A percentile compares a stretch with the other conserved stretches of the same genome.
phyloP scores from a whole-genome alignment of 2,888 invertebrate species.

The Trichogramma dendrolimi region DNA sequence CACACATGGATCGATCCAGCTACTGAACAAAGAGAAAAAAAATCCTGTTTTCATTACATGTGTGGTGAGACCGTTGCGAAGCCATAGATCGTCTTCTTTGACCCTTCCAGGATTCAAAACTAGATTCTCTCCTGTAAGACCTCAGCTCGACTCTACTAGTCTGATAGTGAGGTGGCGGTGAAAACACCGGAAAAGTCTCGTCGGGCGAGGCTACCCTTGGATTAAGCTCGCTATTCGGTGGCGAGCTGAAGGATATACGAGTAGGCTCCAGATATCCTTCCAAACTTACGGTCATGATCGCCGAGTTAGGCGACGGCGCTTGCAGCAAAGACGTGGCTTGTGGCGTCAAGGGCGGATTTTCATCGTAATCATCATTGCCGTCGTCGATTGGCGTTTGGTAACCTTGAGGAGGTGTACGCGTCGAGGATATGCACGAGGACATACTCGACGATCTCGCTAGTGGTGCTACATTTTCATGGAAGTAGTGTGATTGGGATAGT shows the following conservation, averaged over 20 bases:
- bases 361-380: constrained; percentile 51
- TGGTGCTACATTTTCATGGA: constrained; percentile 50
- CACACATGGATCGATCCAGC: no score
- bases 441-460: constrained; percentile 58
- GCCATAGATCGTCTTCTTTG: constrained; percentile 66
- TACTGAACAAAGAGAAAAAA: no score
- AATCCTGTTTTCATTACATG: constrained; percentile 64
- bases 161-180: constrained; percentile 69
- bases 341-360: constrained; percentile 55
- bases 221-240: constrained; percentile 69
- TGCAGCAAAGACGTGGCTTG: constrained; percentile 57
- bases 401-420: constrained; percentile 64
- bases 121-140: constrained; percentile 48
- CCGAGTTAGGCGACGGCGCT: constrained; percentile 78
- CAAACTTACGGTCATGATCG: constrained; percentile 76
- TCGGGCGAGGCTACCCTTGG: constrained; percentile 68
- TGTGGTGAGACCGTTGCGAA: constrained; percentile 81
- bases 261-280: constrained; percentile 83
- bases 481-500: background rate
- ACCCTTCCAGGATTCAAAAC: constrained; percentile 55
- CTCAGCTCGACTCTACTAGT: constrained; percentile 33
- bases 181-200: constrained; percentile 81
- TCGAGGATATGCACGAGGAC: constrained; percentile 62
- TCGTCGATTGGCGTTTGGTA: constrained; percentile 77
- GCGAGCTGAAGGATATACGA: constrained; percentile 75